These are phyloP conservation scores for Parnassius smintheus DNA, from an alignment of 2,888 invertebrate genomes.

Conservation along the genomic window DNA sequence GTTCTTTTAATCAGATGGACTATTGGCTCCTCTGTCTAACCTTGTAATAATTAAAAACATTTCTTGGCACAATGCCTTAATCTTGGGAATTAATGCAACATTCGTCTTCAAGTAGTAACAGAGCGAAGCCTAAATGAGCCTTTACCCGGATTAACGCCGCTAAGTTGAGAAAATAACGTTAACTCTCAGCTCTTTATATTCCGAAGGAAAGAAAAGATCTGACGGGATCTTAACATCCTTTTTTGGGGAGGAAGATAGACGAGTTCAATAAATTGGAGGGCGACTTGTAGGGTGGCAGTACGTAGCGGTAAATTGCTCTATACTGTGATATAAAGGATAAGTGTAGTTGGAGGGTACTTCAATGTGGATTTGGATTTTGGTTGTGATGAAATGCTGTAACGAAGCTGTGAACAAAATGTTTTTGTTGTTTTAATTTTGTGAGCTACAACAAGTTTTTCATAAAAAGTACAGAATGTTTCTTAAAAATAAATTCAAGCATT, in stretches of 20 bases:
- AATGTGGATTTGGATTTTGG: slow-evolving; percentile 20
- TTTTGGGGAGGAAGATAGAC: slow-evolving; percentile 62
- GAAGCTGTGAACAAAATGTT: background rate
- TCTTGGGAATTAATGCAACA: slow-evolving; percentile 1
- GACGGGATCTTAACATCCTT: slow-evolving; percentile 68
- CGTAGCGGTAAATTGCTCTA: slow-evolving; percentile 38
- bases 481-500: too few relatives aligned
- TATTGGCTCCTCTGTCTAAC: too few relatives aligned
- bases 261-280: slow-evolving; percentile 75
- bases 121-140: background rate
- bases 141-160: background rate
- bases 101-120: background rate
- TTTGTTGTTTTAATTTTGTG: too few relatives aligned
- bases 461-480: too few relatives aligned
- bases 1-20: too few relatives aligned
- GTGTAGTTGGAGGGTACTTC: slow-evolving; percentile 33
- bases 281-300: slow-evolving; percentile 36
- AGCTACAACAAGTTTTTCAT: too few relatives aligned
- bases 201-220: slow-evolving; percentile 44
- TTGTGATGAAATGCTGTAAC: slow-evolving; percentile 5
- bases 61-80: too few relatives aligned
- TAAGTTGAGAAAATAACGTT: slow-evolving; percentile 2
- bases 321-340: slow-evolving; percentile 33
- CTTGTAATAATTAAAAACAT: too few relatives aligned
- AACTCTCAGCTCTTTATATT: slow-evolving; percentile 42